Evolutionary conservation across 2,113 vertebrate species (phyloP), one percentile per base, ranked within the genome.

Genomic region (Conger conger): DNA sequence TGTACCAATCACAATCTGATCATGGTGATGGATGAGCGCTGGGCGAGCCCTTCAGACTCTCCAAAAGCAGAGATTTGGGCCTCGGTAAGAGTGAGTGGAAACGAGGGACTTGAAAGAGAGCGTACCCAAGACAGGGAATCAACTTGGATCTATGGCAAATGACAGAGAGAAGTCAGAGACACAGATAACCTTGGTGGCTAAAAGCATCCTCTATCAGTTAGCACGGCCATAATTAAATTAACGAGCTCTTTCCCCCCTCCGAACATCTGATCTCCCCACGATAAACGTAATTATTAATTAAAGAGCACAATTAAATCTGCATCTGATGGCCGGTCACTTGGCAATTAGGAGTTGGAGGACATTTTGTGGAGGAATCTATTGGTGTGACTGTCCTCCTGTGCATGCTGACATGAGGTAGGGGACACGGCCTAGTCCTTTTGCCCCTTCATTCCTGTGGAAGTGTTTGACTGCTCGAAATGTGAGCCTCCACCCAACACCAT

Each of bases 241-340:
- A 93, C 91, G 88, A 93, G 92, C 92, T 92, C 88, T 93, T 95
- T 86, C 88, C 89, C 92, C 93, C 92, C 93, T 93, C 91, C 91
- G 94, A 94, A 95, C 95, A 93, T 94, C 95, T 91, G 93, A 96
- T 95, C 88, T 91, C 89, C 86, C 82, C 93, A 93, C 90, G 91
- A 96, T 95, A 96, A 95, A 91, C 92, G 90, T 91, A 94, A 93
- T 96, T 95, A 96, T 96, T 97, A 95, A 97, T 96, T 96, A 96
- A 88, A 94, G 89, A 96, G 95, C 95, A 93, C 92, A 96, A 96
- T 96, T 96, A 96, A 94, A 94, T 94, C 93, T 93, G 91, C 94
- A 94, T 94, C 91, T 92, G 91, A 94, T 93, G 93, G 92, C 94
- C 92, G 91, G 93, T 91, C 90, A 91, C 93, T 94, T 13, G 27